Base-by-base conservation (phyloP, 1,140 invertebrate genomes). In the Euwallacea fornicatus region DNA sequence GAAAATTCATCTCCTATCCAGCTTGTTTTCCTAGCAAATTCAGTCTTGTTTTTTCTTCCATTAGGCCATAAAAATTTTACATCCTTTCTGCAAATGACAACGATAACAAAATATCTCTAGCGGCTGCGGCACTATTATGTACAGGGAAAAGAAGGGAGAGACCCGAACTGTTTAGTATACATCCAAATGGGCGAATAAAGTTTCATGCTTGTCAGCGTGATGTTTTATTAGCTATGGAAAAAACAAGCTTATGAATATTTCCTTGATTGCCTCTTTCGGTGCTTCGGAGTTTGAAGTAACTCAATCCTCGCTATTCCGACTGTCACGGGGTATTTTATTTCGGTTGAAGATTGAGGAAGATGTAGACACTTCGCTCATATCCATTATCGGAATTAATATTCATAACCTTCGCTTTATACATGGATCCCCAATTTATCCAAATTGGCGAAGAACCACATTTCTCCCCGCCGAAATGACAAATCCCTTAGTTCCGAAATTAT, bases 221-320 rank as follows among this genome's bases (percentile, higher is more conserved):
- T 13, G 44, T 68, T 66, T 68, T 68, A 68, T 68, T 11, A n/a
- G 3, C 56, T 60, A 55, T 68, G 15, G 8, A 66, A 66, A 66
- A 68, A 68, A 68, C 66, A 68, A 47, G 56, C 13, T 55, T 42
- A 47, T 68, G 66, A 68, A 68, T 66, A 66, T 68, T 46, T 60
- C 46, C 43, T 60, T 33, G 8, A 65, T 63, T 42, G 21, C 21
- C 4, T 33, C 21, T 33, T 33, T 33, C 21, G 4, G 21, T 33
- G 21, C 4, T 33, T 33, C 4, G 21, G 4, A 33, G 21, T 4
- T 33, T 33, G 21, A 33, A 33, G 21, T 4, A 33, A 33, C 21
- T 33, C 21, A 33, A 33, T 33, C 21, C 1, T 33, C 21, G 1
- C 21, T 33, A 33, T 33, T 33, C 21, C 21, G 21, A 33, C 21